Evolutionary conservation across 2,797 vertebrate species (phyloP), one percentile per base, ranked within the genome.

Genomic region (Coregonus suidteri): DNA sequence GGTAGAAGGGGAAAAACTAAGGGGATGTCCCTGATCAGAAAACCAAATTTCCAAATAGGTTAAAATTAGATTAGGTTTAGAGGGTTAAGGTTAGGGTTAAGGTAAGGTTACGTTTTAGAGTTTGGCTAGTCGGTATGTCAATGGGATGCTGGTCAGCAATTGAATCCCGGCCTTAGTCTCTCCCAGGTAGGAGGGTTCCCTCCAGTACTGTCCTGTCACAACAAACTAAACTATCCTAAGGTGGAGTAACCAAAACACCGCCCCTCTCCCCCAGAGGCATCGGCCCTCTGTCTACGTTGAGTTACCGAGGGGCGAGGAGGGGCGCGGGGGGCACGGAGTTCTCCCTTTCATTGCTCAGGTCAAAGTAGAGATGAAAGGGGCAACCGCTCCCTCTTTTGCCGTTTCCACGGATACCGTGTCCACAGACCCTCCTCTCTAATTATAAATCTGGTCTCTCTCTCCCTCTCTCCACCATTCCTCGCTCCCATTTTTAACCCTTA

Each of bases 341-440:
- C 56, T 31, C 13, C 54, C 18, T 88, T 84, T 87, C 84, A 89
- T 89, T 81, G 81, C 73, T 77, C 76, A 76, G 83, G 81, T 89
- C 79, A 82, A 83, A 84, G 69, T 82, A 84, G 69, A 52, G 73
- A 87, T 88, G 73, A 90, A 90, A 89, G 78, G 87, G 87, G 85
- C 73, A 77, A 87, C 68, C 81, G 11, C 67, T 77, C 81, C 82
- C 75, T 30, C 59, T 66, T 35, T n/a, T 13, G 77, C 69, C 78
- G 86, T 90, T 88, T 84, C 89, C 86, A 89, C 89, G 85, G 88
- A 82, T 74, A 92, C 87, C 78, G 80, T 83, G 82, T 79, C 82
- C 80, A 75, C 80, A 74, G 71, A 80, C 77, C 80, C 83, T 83
- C 30, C 52, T 35, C 47, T 37, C 71, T 37, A 15, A 16, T 35